phyloP scores from a whole-genome alignment of 2,113 vertebrate species.

The human (Homo sapiens) region DNA sequence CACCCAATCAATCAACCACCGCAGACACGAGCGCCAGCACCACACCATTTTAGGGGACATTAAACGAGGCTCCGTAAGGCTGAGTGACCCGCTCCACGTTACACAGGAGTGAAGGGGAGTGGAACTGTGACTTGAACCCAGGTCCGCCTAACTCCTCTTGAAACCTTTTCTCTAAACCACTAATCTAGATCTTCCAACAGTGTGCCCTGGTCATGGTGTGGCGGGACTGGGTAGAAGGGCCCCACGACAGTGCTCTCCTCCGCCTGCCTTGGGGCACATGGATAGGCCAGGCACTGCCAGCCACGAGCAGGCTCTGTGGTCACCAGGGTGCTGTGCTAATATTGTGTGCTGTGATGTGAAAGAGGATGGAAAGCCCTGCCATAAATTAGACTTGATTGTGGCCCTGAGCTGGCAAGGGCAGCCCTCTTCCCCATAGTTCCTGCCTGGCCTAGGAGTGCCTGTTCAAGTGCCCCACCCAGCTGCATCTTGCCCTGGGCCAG shows the following conservation, averaged over 20 bases:
- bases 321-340: not conserved
- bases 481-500: not conserved
- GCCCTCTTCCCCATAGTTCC: not conserved
- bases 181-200: not conserved
- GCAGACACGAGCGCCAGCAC: not conserved
- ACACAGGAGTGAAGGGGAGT: too few species aligned
- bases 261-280: fast-evolving
- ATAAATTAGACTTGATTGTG: not conserved
- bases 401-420: not conserved
- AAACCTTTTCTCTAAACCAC: not conserved
- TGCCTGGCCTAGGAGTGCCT: not conserved
- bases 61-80: not conserved
- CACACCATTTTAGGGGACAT: not conserved
- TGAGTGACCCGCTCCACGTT: not conserved
- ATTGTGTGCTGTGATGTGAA: too few species aligned
- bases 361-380: not conserved
- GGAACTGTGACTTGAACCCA: not conserved
- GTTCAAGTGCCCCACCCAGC: not conserved
- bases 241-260: not conserved
- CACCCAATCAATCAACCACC: not conserved
- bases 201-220: not conserved
- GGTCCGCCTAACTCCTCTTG: not conserved
- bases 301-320: not conserved
- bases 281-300: not conserved
- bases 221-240: not conserved